Evolutionary conservation across 2,797 vertebrate genomes (phyloP), one percentile per base, ranked within the genome.

Genomic region (Somateria mollissima): DNA sequence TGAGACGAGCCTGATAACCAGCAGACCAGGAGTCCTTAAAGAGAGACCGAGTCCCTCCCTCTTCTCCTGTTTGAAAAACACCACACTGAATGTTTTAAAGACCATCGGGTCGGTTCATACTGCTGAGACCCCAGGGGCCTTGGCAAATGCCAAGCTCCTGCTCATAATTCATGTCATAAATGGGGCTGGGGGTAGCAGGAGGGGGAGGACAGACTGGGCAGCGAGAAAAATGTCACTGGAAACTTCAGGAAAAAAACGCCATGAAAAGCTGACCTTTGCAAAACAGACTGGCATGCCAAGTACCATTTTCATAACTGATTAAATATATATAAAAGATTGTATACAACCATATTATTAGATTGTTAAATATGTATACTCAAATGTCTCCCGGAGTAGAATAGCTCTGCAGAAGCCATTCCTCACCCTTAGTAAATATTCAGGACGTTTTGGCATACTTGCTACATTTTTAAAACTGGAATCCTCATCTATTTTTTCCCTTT

Each of bases 341-440:
- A 79, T 66, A 85, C 34, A 75, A 53, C 24, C 47, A 16, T 54
- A 77, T 78, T 89, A 87, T 65, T 83, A 91, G 74, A 51, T 49
- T 61, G 57, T 91, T 90, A 89, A 90, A 89, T 53, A 61, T 6
- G 9, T n/a, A 80, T 45, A 70, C 27, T 80, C 30, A 51, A 36
- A 76, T 2, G 13, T 61, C 39, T 93, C 71, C 36, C 70, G 67
- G 45, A 84, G 62, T 27, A 57, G 60, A 89, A 54, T 3, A 92
- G 72, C 65, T 89, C 88, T 83, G 78, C 86, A 62, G 84, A 84
- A 85, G 54, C 30, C 78, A 60, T 41, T 87, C 69, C 62, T 90
- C 51, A 54, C 37, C 72, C 66, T 72, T 24, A 49, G 30, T 27
- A 94, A 94, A 89, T 58, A 94, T 22, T 83, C 78, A 82, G 0